Base-by-base conservation (phyloP, 2,888 invertebrate species). In the Volucella inflata region DNA sequence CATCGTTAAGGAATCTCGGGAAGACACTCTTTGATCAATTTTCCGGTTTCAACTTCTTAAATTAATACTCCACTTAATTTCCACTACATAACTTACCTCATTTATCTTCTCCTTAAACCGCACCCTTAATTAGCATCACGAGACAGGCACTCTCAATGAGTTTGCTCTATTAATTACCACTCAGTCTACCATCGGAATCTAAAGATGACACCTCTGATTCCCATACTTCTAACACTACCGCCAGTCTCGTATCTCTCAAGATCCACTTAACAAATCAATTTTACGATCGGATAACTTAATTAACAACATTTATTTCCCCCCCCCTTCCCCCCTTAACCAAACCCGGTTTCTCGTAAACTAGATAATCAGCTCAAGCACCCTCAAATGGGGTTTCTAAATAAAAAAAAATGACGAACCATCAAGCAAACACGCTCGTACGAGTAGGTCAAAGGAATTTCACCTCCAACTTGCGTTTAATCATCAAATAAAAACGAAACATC, bases 241-340 rank as follows among this genome's bases (percentile, higher is more conserved):
- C 46, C 55, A 72, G 21, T 16, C 50, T 48, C 70, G 16, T 17
- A 65, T 36, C n/a, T 30, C 6, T 1, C 30, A 30, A 30, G 30
- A 42, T 14, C 30, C 55, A 65, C 51, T 51, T 51, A 74, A 57
- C 74, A 65, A 75, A 83, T 74, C 57, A 36, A 67, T 78, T 62
- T 75, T 71, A 80, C 42, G 55, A 70, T 76, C 40, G 48, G 59
- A 71, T 84, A 79, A 84, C 76, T 84, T 76, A 84, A 84, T 84
- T 79, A 84, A 75, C 79, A 84, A 71, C 84, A 84, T 50, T 36
- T 42, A 71, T n/a, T n/a, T n/a, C n/a, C n/a, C 60, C 64, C 46
- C 9, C 65, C 72, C 65, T 65, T 67, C 42, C 75, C 36, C 36
- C 38, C n/a, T 38, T 10, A 42, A 48, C 57, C 30, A 14, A 67